Base-by-base conservation (phyloP, 30 jellyfish, hydroid and myxozoan species). In the Catostylus mosaicus region DNA sequence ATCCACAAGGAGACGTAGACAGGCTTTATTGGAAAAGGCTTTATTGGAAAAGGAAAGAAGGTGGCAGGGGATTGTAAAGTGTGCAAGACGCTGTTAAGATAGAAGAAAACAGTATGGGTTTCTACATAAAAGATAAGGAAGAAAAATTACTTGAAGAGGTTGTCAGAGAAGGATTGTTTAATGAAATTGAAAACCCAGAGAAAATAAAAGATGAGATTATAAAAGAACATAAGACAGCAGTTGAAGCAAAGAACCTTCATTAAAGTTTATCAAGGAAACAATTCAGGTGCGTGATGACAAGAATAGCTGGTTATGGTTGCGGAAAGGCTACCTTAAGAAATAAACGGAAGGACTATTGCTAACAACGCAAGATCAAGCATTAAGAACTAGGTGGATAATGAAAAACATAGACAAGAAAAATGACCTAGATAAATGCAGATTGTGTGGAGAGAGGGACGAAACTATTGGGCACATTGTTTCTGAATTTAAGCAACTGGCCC, bases 1-100 rank as follows among this genome's bases (percentile, higher is more conserved):
- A 71, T 30, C 70, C 83, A 6, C 29, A 40, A 48, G 7, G 33
- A 36, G 83, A 71, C 40, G 83, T 71, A n/a, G 83, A 37, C 8
- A 24, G 83, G 29, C 37, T 38, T 20, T 71, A 71, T 50, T n/a
- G n/a, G n/a, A n/a, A n/a, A n/a, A n/a, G n/a, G n/a, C n/a, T n/a
- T n/a, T n/a, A n/a, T n/a, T 14, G 29, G 83, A 24, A 24, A 9
- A 43, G 83, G 23, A 50, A 16, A 4, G 35, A 71, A 71, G 70
- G 40, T 4, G 70, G 70, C 1, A 16, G 70, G 26, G 70, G 83
- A 7, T 38, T 36, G 57, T 5, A 7, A 18, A 45, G 69, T 26
- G 8, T n/a, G 12, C 71, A 71, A 22, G 57, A 65, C 1, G 16
- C 24, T 65, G 60, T 65, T 26, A 33, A 8, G 30, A 30, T 7